Base-by-base conservation (phyloP, 2,888 invertebrate genomes). In the Tupiocoris notatus region DNA sequence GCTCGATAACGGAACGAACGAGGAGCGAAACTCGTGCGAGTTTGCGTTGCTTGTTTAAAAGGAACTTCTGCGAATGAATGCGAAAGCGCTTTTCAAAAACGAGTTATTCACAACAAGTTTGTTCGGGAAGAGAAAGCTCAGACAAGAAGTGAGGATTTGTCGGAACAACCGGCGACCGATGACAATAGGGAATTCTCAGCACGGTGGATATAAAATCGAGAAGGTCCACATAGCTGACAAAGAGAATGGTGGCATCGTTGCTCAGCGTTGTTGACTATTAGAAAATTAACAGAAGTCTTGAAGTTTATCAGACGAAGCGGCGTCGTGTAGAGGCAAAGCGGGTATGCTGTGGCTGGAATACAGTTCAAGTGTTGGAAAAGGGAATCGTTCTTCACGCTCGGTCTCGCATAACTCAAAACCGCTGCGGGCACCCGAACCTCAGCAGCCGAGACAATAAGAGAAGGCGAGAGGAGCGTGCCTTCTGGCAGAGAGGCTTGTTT, bases 281-380 rank as follows among this genome's bases (percentile, higher is more conserved):
- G 67, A 67, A 67, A 67, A 67, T 67, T 57, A 67, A 67, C 67
- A 67, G 67, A 67, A 67, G 67, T 67, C 67, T 67, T 67, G 57
- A 57, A 67, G 67, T 67, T 67, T 56, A 67, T 67, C 67, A 57
- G 67, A 56, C 20, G 54, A 1, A 2, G 39, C 6, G 24, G 65
- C 39, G 23, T 20, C 54, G 39, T 20, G 65, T 18, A 25, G 63
- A n/a, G n/a, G n/a, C n/a, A n/a, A n/a, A n/a, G n/a, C n/a, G n/a
- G n/a, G n/a, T n/a, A n/a, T n/a, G n/a, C n/a, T n/a, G n/a, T n/a
- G n/a, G n/a, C n/a, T n/a, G n/a, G n/a, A n/a, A n/a, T n/a, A n/a
- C n/a, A n/a, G n/a, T n/a, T n/a, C n/a, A n/a, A n/a, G n/a, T n/a
- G n/a, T n/a, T n/a, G n/a, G n/a, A n/a, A n/a, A n/a, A n/a, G n/a